Evolutionary conservation across 2,113 vertebrate genomes (phyloP).

Genomic region (Catharus bicknelli): DNA sequence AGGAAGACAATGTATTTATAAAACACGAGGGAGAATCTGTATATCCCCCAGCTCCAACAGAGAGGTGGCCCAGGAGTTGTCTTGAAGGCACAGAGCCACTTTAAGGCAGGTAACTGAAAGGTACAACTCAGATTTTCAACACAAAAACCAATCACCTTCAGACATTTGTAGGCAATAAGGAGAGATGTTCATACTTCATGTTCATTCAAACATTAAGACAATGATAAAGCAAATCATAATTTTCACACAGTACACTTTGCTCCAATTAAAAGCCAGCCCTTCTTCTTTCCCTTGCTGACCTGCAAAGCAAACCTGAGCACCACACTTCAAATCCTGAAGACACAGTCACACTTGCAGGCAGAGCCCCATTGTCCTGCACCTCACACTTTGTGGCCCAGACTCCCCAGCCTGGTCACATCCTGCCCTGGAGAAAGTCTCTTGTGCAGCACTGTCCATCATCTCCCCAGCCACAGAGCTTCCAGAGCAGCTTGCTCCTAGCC

Average conservation of each 20-base stretch:
- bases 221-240: neutral
- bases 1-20: constrained; percentile 57
- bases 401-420: neutral
- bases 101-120: constrained; percentile 53
- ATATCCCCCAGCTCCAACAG: neutral
- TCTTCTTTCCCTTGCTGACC: neutral
- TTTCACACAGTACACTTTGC: constrained; percentile 4
- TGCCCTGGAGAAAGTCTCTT: neutral
- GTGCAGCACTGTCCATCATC: neutral
- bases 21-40: neutral
- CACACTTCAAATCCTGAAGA: neutral
- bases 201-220: neutral
- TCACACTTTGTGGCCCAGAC: fast-evolving
- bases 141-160: constrained; percentile 12
- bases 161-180: neutral
- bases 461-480: neutral
- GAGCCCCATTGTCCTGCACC: neutral
- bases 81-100: constrained; percentile 53
- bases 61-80: neutral
- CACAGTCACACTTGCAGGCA: neutral
- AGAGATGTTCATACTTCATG: constrained; percentile 4
- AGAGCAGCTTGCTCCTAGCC: neutral
- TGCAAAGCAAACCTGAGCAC: neutral
- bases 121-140: constrained; percentile 31
- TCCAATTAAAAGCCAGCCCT: neutral